Evolutionary conservation across 2,888 invertebrate species (phyloP).

Genomic region (Octodonta nipae): DNA sequence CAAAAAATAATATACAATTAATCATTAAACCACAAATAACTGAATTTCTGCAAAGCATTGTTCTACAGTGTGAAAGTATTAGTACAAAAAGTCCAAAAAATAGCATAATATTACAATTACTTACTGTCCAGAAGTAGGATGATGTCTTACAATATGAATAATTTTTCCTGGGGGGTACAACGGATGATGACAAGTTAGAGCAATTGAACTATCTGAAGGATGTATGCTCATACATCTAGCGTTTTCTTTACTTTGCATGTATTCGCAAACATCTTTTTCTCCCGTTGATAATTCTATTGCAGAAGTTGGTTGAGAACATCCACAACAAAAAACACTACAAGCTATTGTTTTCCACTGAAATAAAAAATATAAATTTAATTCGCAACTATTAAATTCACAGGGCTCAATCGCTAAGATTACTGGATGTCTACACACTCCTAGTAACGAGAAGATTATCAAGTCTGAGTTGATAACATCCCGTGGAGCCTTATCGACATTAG

Average conservation of each 20-base stretch:
- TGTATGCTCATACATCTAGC: slow-evolving; percentile 50
- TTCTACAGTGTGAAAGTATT: too few species aligned
- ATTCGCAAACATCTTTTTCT: slow-evolving; percentile 50
- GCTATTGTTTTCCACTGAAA: slow-evolving; percentile 74
- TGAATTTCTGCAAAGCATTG: too few species aligned
- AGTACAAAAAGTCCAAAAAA: too few species aligned
- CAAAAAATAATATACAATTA: too few species aligned
- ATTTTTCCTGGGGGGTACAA: slow-evolving; percentile 75
- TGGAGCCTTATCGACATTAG: too few species aligned
- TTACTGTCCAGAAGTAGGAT: slow-evolving; percentile 65
- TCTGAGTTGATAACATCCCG: too few species aligned
- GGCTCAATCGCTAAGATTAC: too few species aligned
- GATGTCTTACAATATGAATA: slow-evolving; percentile 74
- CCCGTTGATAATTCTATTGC: slow-evolving; percentile 52
- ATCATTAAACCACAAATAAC: too few species aligned
- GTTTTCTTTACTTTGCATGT: slow-evolving; percentile 48
- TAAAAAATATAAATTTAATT: slow-evolving; percentile 8
- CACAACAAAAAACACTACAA: slow-evolving; percentile 62
- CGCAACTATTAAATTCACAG: too few species aligned
- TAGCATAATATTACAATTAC: slow-evolving; percentile 31
- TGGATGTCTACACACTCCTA: too few species aligned
- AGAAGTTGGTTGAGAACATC: slow-evolving; percentile 53
- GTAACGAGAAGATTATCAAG: too few species aligned
- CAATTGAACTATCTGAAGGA: slow-evolving; percentile 58
- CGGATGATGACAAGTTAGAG: slow-evolving; percentile 66